These are phyloP conservation scores for Pristionchus entomophagus DNA, from an alignment of 2,888 invertebrate genomes.

Conservation along the genomic window DNA sequence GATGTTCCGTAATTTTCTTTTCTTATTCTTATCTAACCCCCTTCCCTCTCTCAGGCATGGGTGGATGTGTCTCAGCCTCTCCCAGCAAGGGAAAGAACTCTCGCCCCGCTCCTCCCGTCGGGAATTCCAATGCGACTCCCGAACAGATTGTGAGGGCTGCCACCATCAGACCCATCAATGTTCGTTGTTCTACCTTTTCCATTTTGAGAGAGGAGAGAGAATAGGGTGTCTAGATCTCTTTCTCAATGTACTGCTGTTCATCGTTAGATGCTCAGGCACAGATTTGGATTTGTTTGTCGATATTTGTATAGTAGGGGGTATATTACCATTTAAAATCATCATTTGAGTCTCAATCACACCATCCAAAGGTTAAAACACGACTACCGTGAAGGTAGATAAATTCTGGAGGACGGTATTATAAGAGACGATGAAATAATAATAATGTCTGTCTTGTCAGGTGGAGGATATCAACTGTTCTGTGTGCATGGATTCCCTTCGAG, in stretches of 20 bases:
- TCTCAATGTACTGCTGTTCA: too few species aligned
- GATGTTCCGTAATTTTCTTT: too few species aligned
- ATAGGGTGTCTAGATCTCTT: not conserved
- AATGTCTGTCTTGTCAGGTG: not conserved
- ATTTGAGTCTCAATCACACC: too few species aligned
- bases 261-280: too few species aligned
- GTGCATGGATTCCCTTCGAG: constrained; percentile 19
- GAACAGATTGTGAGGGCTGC: not conserved
- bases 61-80: too few species aligned
- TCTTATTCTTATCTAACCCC: not conserved
- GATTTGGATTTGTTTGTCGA: too few species aligned
- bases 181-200: too few species aligned
- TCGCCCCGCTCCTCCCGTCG: not conserved
- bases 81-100: too few species aligned
- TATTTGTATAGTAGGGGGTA: too few species aligned
- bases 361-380: too few species aligned
- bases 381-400: too few species aligned
- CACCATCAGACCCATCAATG: not conserved
- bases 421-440: not conserved
- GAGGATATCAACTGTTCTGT: constrained; percentile 35
- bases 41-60: not conserved
- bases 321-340: too few species aligned
- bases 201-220: not conserved
- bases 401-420: not conserved
- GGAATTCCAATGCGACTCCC: not conserved